Evolutionary conservation across 2,113 vertebrate species (phyloP).

Genomic region (Crotalus tigris): DNA sequence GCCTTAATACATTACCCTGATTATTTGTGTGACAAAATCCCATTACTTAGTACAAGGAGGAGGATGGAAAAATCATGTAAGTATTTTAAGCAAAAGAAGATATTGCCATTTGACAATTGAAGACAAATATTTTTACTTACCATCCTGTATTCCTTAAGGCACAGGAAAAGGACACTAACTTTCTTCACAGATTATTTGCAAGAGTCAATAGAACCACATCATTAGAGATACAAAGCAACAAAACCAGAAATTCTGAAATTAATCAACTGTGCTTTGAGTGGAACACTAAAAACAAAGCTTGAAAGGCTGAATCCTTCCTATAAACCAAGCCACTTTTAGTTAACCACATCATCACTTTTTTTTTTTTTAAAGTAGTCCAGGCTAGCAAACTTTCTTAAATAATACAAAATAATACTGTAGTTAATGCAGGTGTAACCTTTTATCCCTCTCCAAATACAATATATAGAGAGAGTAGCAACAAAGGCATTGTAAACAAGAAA

Average conservation of each 20-base stretch:
- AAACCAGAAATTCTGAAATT: constrained; percentile 31
- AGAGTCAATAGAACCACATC: constrained; percentile 37
- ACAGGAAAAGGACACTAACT: constrained; percentile 58
- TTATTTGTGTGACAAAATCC: constrained; percentile 63
- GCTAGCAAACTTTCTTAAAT: constrained; percentile 71
- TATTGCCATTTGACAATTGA: constrained; percentile 56
- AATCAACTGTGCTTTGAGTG: constrained; percentile 51
- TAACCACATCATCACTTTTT: constrained; percentile 44
- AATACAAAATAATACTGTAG: constrained; percentile 80
- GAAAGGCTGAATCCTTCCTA: constrained; percentile 49
- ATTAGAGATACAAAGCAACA: constrained; percentile 10
- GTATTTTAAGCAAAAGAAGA: constrained; percentile 70
- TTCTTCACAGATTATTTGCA: constrained; percentile 55
- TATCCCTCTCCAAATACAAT: constrained; percentile 67
- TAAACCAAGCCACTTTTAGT: constrained; percentile 43
- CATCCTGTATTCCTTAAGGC: constrained; percentile 55
- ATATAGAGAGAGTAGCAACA: constrained; percentile 55
- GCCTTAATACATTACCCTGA: constrained; percentile 75
- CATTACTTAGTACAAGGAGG: constrained; percentile 14
- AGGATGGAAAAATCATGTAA: constrained; percentile 47
- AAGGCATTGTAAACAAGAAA: constrained; percentile 76
- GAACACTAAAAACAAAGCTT: constrained; percentile 54
- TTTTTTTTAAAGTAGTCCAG: constrained; percentile 59
- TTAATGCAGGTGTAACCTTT: constrained; percentile 63
- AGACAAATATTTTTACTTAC: constrained; percentile 36